Evolutionary conservation across 2,113 vertebrate genomes (phyloP).

Genomic region (Miniopterus natalensis): DNA sequence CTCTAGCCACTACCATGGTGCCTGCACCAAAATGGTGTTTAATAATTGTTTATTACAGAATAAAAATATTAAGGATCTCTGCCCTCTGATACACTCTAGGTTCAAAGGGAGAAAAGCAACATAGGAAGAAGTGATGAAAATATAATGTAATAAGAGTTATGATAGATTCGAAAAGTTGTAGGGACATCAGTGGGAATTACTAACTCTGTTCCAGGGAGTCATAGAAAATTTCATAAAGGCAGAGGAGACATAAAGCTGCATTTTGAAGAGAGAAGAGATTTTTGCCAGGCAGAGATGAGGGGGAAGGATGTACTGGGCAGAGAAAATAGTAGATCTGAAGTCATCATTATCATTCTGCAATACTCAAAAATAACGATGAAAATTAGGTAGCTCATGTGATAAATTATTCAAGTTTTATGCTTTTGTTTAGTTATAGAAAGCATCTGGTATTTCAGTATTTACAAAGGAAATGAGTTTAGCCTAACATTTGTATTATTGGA

Average conservation of each 20-base stretch:
- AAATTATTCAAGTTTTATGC: constrained; percentile 77
- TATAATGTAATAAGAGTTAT: not conserved
- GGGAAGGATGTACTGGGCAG: not conserved
- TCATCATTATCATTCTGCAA: constrained; percentile 53
- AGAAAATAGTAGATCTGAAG: constrained; percentile 52
- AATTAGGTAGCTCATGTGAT: constrained; percentile 71
- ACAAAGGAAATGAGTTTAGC: constrained; percentile 74
- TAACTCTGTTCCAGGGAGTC: not conserved
- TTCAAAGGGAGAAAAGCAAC: not conserved
- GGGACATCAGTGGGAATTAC: not conserved
- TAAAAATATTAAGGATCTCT: not conserved
- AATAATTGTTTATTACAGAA: not conserved
- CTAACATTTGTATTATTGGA: constrained; percentile 68
- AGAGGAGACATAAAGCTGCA: constrained; percentile 42
- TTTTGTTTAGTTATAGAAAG: constrained; percentile 78
- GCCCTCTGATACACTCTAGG: not conserved
- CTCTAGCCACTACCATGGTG: not conserved
- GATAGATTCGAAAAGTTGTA: not conserved
- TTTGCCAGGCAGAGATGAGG: not conserved
- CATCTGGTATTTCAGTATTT: constrained; percentile 73
- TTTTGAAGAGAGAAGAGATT: not conserved
- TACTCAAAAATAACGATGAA: constrained; percentile 61
- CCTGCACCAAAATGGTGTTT: not conserved
- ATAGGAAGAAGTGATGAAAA: not conserved
- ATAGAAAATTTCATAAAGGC: constrained; percentile 33